Conservation (phyloP, 2,888 invertebrate genomes). For the Sacculina carcini region DNA sequence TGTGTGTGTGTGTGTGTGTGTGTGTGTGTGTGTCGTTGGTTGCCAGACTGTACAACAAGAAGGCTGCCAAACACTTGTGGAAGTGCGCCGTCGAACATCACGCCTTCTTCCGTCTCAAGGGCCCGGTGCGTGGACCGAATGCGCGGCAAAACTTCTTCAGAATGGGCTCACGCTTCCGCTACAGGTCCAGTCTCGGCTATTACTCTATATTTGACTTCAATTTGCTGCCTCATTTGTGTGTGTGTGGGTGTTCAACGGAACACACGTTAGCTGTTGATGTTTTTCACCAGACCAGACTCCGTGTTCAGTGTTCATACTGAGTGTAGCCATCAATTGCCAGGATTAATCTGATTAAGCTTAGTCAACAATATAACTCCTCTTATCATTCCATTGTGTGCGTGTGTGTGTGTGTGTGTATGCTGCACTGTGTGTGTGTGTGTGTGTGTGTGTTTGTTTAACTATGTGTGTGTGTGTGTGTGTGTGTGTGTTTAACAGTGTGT, state of each 20-base stretch:
- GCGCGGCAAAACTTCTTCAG: constrained; percentile 87
- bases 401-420: no score
- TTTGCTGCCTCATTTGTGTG: constrained; percentile 6
- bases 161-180: constrained; percentile 91
- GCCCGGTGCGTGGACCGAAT: constrained; percentile 61
- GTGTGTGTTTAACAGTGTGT: no score
- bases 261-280: no score
- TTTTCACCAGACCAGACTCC: no score
- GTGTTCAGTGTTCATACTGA: no score
- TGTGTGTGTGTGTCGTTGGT: no score
- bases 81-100: constrained; percentile 99
- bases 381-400: no score
- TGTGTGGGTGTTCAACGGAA: background rate
- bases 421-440: no score
- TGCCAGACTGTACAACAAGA: constrained; percentile 57
- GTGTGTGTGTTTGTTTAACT: no score
- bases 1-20: no score
- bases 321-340: background rate
- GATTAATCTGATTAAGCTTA: background rate
- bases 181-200: constrained; percentile 23
- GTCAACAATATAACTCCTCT: no score
- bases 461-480: no score
- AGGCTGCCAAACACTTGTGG: constrained; percentile 98
- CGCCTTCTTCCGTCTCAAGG: constrained; percentile 84
- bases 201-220: background rate